A percentile compares a stretch with the other conserved stretches of the same genome.
These are phyloP conservation scores for Stenurella melanura DNA, from an alignment of 2,888 invertebrate genomes.

Conservation along the genomic window DNA sequence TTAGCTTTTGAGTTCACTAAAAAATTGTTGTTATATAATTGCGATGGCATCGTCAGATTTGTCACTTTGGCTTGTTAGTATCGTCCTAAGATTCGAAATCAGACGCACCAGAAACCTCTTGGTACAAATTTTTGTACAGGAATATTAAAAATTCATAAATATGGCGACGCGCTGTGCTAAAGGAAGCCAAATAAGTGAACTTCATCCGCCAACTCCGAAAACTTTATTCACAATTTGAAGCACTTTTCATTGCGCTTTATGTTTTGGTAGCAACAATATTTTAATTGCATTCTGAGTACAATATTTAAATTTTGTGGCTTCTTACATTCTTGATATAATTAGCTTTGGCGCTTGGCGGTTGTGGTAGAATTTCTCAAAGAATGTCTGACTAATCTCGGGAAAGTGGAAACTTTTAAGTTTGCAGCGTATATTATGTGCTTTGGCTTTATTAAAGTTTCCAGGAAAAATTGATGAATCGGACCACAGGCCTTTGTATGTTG, in stretches of 20 bases:
- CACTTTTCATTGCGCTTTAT: not conserved
- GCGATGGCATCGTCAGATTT: too few species aligned
- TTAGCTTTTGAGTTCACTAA: too few species aligned
- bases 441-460: constrained; percentile 32
- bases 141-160: too few species aligned
- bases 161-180: too few species aligned
- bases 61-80: too few species aligned
- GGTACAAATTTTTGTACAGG: too few species aligned
- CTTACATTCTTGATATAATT: constrained; percentile 15
- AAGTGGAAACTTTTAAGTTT: constrained; percentile 33
- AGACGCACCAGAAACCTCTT: too few species aligned
- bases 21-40: too few species aligned
- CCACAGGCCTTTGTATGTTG: constrained; percentile 26
- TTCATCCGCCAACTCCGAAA: not conserved
- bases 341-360: constrained; percentile 2
- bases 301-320: not conserved
- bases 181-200: too few species aligned
- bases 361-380: constrained; percentile 17
- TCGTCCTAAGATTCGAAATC: too few species aligned
- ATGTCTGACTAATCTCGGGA: constrained; percentile 24
- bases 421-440: constrained; percentile 31
- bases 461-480: constrained; percentile 33
- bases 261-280: not conserved
- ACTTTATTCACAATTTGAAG: not conserved
- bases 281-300: not conserved